phyloP scores from a whole-genome alignment of 1,140 invertebrate species.

The Monochamus saltuarius region DNA sequence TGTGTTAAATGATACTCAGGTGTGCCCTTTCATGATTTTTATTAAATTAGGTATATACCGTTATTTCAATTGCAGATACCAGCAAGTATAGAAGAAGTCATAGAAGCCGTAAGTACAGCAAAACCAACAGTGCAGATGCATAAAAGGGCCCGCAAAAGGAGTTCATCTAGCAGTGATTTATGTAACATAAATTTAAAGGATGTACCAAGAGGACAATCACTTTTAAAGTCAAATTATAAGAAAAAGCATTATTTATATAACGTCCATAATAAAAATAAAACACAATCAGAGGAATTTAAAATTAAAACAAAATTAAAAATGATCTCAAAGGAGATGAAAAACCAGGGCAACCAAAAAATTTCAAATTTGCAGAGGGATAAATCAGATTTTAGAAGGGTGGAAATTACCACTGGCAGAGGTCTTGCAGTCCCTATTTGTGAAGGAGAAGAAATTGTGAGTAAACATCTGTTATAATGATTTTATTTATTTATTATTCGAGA shows the following conservation, averaged over 20 bases:
- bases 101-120: constrained; percentile 57
- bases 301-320: constrained; percentile 30
- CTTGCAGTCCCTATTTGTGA: constrained; percentile 56
- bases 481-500: too few species aligned
- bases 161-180: constrained; percentile 5
- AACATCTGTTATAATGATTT: too few species aligned
- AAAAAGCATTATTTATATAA: neutral
- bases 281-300: constrained; percentile 25
- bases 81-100: constrained; percentile 57
- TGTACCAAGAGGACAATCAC: neutral
- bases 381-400: constrained; percentile 48
- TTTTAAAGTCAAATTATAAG: constrained; percentile 15
- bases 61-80: constrained; percentile 46
- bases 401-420: constrained; percentile 56
- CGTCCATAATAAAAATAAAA: constrained; percentile 12
- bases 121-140: constrained; percentile 51
- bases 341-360: constrained; percentile 33
- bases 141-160: constrained; percentile 29
- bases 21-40: constrained; percentile 1
- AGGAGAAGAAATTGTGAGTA: constrained; percentile 61
- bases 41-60: neutral
- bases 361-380: constrained; percentile 45
- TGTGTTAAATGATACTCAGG: constrained; percentile 40
- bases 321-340: neutral
- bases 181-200: constrained; percentile 8